These are phyloP conservation scores for Arenaria interpres DNA, from an alignment of 2,113 vertebrate genomes.

Conservation along the genomic window DNA sequence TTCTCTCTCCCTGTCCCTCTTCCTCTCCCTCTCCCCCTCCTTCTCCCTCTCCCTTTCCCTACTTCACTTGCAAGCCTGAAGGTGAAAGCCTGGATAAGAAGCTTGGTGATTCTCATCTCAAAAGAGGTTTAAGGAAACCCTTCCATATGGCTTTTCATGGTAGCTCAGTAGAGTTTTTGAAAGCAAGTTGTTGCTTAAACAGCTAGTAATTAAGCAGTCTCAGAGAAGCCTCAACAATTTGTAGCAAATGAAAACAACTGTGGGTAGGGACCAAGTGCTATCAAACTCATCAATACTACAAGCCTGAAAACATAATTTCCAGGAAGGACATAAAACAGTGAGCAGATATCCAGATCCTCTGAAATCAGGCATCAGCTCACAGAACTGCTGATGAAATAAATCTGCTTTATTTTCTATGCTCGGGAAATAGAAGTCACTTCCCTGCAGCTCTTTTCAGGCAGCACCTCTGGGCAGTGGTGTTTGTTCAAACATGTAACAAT, in stretches of 20 bases:
- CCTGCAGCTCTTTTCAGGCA: neutral
- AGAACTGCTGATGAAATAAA: neutral
- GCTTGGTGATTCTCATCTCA: neutral
- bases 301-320: neutral
- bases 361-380: neutral
- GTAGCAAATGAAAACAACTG: neutral
- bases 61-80: neutral
- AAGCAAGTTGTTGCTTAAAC: neutral
- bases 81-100: neutral
- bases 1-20: neutral
- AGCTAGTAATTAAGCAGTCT: neutral
- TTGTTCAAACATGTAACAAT: neutral
- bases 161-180: neutral
- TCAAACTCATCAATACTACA: neutral
- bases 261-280: accelerated
- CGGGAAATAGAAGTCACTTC: neutral
- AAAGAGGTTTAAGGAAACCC: neutral
- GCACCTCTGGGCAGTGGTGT: neutral
- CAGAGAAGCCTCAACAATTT: neutral
- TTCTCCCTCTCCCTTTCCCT: neutral
- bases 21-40: neutral
- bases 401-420: neutral
- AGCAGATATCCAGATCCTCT: neutral
- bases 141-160: neutral
- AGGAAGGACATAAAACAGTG: neutral